Conservation (phyloP, 2,888 invertebrate genomes). For the Zele albiditarsus region DNA sequence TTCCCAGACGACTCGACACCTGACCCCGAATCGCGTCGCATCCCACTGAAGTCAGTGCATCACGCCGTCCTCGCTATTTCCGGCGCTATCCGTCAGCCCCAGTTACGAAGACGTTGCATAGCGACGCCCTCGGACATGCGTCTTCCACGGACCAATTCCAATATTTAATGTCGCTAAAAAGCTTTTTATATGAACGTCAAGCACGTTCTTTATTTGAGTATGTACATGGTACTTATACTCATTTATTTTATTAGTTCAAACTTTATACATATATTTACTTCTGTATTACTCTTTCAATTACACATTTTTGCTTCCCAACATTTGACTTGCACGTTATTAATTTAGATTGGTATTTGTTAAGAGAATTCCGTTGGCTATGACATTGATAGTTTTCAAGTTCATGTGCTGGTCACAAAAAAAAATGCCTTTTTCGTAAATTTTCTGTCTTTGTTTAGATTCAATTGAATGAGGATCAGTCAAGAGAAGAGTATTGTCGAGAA, state of each 20-base stretch:
- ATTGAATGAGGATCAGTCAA: no score
- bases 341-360: no score
- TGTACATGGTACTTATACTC: conserved; percentile 35
- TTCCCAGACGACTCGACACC: conserved; percentile 65
- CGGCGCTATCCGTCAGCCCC: conserved; percentile 70
- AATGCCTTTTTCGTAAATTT: no score
- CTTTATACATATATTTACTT: no score
- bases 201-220: conserved; percentile 33
- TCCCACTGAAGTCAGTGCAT: conserved; percentile 36
- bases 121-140: conserved; percentile 63
- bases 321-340: no score
- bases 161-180: conserved; percentile 67
- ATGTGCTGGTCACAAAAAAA: no score
- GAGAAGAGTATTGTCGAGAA: no score
- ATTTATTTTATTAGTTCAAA: conserved; percentile 16
- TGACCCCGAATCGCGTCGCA: conserved; percentile 52
- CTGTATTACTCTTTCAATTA: no score
- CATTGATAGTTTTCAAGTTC: no score
- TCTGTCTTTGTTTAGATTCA: no score
- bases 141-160: conserved; percentile 69
- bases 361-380: no score
- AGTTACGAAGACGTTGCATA: conserved; percentile 64
- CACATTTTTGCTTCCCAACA: no score
- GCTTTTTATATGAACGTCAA: conserved; percentile 66
- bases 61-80: conserved; percentile 65